phyloP scores from a whole-genome alignment of 2,113 vertebrate genomes.

The Sylvilagus bachmani region DNA sequence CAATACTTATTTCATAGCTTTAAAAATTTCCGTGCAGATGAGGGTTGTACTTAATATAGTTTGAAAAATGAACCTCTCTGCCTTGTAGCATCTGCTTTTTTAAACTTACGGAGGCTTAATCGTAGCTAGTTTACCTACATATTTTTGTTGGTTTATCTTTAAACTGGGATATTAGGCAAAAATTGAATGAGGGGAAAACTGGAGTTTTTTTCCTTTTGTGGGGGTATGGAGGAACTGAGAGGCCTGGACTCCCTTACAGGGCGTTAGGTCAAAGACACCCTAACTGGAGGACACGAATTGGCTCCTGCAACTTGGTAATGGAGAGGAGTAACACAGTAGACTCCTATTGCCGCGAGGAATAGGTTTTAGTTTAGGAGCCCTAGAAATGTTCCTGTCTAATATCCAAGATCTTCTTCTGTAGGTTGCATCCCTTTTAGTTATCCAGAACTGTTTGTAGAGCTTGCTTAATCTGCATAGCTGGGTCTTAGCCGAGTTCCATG shows the following conservation, averaged over 20 bases:
- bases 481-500: neutral
- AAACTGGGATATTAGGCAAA: neutral
- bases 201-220: neutral
- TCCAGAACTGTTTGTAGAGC: neutral
- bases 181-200: neutral
- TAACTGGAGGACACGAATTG: neutral
- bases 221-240: neutral
- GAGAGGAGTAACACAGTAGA: neutral
- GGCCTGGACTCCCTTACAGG: neutral
- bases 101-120: neutral
- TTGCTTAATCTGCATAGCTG: neutral
- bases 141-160: slow-evolving; percentile 13
- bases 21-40: neutral
- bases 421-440: neutral
- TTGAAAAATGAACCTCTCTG: neutral
- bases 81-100: neutral
- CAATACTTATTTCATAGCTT: neutral
- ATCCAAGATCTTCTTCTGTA: slow-evolving; percentile 24
- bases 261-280: neutral
- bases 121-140: neutral
- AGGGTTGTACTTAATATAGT: neutral
- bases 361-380: neutral
- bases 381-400: neutral
- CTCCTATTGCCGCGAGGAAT: neutral
- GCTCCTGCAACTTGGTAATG: neutral